Base-by-base conservation (phyloP, 2,797 vertebrate species). In the Manis javanica region DNA sequence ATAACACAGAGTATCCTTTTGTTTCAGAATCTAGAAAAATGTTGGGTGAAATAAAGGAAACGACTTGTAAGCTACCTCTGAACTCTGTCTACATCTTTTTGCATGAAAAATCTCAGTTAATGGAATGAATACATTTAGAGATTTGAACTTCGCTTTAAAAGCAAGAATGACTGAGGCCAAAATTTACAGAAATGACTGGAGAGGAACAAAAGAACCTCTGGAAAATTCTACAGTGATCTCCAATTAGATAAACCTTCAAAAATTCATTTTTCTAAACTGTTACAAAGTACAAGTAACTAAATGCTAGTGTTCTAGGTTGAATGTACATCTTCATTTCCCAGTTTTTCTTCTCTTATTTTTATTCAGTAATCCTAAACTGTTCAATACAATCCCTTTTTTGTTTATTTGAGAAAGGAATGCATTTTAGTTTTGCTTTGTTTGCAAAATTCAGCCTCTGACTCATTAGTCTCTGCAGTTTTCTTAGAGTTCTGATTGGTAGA, bases 361-460 rank as follows among this genome's bases (percentile, higher is more conserved):
- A 84, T 71, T 3, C 31, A 83, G 13, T 81, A 69, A 86, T 79
- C 53, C 8, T 15, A 57, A 91, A 75, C 19, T 39, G 5, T 34
- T 95, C 87, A 79, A 71, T 59, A 0, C 12, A 79, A 14, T 4
- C 18, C 2, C n/a, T 71, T 71, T 19, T 53, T 89, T 74, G 15
- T 61, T 95, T 75, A 9, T 64, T 93, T 83, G 53, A 91, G 4
- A 49, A 72, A 59, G 7, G 29, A 71, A 74, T 16, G 42, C 7
- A 39, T 77, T 19, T 95, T 75, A 69, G 6, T 15, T 86, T 96
- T 87, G 51, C 34, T 91, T 93, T 95, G 42, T 92, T 96, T 94
- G 29, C n/a, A 49, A 68, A 87, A 95, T 69, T 75, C 37, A 95
- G 59, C 51, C 49, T 21, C 37, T 83, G 69, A 85, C 37, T 18